These are phyloP conservation scores for Colostygia pectinataria DNA, from an alignment of 2,888 invertebrate species.

Conservation along the genomic window DNA sequence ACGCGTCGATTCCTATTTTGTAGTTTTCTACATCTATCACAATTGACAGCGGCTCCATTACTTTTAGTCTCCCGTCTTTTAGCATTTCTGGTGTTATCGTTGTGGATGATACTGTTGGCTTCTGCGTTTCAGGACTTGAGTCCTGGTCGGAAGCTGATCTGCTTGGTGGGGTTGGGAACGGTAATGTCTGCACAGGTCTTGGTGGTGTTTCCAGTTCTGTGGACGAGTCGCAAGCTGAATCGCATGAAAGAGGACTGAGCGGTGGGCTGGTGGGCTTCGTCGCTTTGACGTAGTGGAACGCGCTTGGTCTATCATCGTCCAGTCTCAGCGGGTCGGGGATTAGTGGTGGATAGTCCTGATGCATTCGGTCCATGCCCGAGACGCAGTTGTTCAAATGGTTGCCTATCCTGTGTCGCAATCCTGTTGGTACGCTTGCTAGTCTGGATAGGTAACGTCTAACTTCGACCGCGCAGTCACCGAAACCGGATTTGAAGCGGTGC, in stretches of 20 bases:
- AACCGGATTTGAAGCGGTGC: conserved; percentile 93
- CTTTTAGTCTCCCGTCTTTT: conserved; percentile 63
- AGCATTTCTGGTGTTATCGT: conserved; percentile 75
- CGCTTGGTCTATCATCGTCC: conserved; percentile 73
- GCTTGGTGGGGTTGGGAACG: conserved; percentile 84
- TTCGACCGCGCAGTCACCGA: conserved; percentile 94
- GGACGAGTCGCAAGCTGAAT: conserved; percentile 86
- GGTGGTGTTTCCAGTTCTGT: conserved; percentile 81
- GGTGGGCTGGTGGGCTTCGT: conserved; percentile 85
- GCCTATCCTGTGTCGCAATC: conserved; percentile 84
- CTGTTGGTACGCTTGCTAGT: conserved; percentile 84
- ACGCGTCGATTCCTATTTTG: conserved; percentile 75
- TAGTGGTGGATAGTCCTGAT: conserved; percentile 79
- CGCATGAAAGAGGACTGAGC: conserved; percentile 87
- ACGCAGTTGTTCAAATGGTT: conserved; percentile 86
- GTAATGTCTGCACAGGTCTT: conserved; percentile 66
- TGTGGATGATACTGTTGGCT: conserved; percentile 79
- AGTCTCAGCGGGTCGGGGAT: conserved; percentile 77
- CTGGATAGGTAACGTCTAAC: conserved; percentile 87
- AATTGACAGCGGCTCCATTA: conserved; percentile 75
- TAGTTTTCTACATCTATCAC: conserved; percentile 78
- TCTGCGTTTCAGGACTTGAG: conserved; percentile 77
- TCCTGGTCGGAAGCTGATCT: conserved; percentile 82
- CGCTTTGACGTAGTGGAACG: conserved; percentile 69
- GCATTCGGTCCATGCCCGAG: conserved; percentile 74